Base-by-base conservation (phyloP, 2,888 invertebrate genomes). In the Zeuzera pyrina region DNA sequence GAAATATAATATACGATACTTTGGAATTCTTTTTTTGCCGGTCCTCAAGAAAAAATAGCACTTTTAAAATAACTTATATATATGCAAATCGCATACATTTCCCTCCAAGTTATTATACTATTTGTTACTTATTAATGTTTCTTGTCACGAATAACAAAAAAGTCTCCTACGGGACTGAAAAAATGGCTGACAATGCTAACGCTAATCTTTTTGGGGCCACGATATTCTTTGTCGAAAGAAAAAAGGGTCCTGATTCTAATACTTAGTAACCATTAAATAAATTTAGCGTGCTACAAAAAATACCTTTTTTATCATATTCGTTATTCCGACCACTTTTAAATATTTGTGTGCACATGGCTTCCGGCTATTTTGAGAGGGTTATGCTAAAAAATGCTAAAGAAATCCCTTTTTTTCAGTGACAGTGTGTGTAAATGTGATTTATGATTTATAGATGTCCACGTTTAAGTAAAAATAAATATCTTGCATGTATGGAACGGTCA, bases 341-440 rank as follows among this genome's bases (percentile, higher is more conserved):
- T 81, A 78, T 81, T 81, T 81, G 77, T 77, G 64, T 70, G 52
- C 79, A 77, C 63, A 78, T 74, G 78, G 76, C 77, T 83, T 83
- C 81, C 81, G 81, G 81, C 76, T 70, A 78, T 63, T 72, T 70
- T 40, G 78, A 78, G 78, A 72, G 78, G 78, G 77, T 78, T 78
- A 74, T 69, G 72, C 72, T 72, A 77, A 77, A 79, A 78, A 72
- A 68, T 64, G 45, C 40, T 45, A 39, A n/a, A 45, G 46, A 47
- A 40, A n/a, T 38, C 41, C 40, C 42, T 41, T 56, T 71, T 74
- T 70, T 66, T 38, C 36, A 43, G 47, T 47, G 42, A 32, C 59
- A 55, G 47, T 43, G 35, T 45, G 8, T 28, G 15, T 14, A 28
- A 6, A 47, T 41, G 52, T 66, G 63, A 60, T 63, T 63, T 69